Conservation (phyloP, 1,140 invertebrate genomes). For the Drosophila sechellia region DNA sequence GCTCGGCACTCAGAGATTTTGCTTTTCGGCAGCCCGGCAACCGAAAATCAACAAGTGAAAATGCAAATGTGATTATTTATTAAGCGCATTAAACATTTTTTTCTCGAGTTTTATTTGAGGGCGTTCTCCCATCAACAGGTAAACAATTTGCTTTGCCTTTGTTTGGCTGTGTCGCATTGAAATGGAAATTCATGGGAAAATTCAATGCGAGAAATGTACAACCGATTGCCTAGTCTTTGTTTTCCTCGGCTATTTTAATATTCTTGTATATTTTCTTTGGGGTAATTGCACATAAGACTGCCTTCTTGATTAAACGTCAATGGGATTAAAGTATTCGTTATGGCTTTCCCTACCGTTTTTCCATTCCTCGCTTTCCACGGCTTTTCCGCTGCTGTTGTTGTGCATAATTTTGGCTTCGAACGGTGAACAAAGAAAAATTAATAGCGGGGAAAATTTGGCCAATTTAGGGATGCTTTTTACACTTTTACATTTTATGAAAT, state of each 20-base stretch:
- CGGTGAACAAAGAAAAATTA: slow-evolving; percentile 32
- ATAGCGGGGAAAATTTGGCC: slow-evolving; percentile 8
- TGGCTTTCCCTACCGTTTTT: slow-evolving; percentile 6
- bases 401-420: slow-evolving; percentile 42
- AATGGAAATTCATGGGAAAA: slow-evolving; percentile 72
- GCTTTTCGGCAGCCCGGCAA: slow-evolving; percentile 23
- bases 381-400: slow-evolving; percentile 10
- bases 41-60: slow-evolving; percentile 79
- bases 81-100: slow-evolving; percentile 76
- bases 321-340: slow-evolving; percentile 75
- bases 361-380: neutral
- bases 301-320: slow-evolving; percentile 75
- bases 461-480: neutral
- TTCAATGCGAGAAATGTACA: slow-evolving; percentile 63
- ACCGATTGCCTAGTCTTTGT: slow-evolving; percentile 56
- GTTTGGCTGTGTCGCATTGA: slow-evolving; percentile 18
- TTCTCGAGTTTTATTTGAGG: slow-evolving; percentile 8
- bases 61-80: slow-evolving; percentile 83
- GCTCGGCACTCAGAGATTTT: slow-evolving; percentile 20
- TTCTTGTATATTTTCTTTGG: neutral
- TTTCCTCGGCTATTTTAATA: slow-evolving; percentile 2
- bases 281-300: slow-evolving; percentile 27
- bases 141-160: slow-evolving; percentile 52
- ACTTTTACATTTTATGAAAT: neutral
- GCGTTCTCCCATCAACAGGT: slow-evolving; percentile 31